These are phyloP conservation scores for Tetranychus piercei DNA, from an alignment of 2,888 invertebrate genomes.

Conservation along the genomic window DNA sequence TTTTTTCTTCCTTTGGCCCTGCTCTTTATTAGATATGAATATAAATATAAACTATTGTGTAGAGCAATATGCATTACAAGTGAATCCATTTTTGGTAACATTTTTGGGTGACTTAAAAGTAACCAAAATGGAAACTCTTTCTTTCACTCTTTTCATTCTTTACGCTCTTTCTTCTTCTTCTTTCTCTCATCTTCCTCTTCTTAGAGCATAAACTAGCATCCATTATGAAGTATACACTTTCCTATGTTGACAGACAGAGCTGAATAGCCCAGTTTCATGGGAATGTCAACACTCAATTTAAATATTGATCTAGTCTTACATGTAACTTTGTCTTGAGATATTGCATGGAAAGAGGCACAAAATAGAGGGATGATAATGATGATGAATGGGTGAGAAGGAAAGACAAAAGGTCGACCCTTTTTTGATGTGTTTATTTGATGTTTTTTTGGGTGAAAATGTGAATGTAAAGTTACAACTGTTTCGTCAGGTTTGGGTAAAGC, in stretches of 20 bases:
- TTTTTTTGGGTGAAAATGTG: too few relatives aligned
- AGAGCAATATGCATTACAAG: not conserved
- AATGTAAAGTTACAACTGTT: too few relatives aligned
- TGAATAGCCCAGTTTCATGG: not conserved
- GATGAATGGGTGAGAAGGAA: too few relatives aligned
- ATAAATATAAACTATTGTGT: not conserved
- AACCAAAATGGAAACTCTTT: not conserved
- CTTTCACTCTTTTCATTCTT: not conserved
- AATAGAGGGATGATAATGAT: too few relatives aligned
- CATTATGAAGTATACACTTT: not conserved
- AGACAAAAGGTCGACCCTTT: too few relatives aligned
- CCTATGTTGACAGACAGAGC: not conserved
- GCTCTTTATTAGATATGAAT: too few relatives aligned
- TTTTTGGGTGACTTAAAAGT: not conserved
- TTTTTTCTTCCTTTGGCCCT: too few relatives aligned
- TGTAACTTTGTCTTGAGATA: too few relatives aligned
- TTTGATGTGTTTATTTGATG: too few relatives aligned
- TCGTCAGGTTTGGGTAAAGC: too few relatives aligned
- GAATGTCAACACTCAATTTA: conserved; percentile 1
- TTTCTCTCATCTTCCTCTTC: not conserved
- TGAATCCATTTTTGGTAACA: not conserved
- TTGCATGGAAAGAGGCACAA: too few relatives aligned
- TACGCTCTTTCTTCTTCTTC: not conserved
- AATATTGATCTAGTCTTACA: not conserved
- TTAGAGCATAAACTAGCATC: not conserved